These are phyloP conservation scores for Aplysia californica DNA, from an alignment of 1,140 invertebrate species.

Conservation along the genomic window DNA sequence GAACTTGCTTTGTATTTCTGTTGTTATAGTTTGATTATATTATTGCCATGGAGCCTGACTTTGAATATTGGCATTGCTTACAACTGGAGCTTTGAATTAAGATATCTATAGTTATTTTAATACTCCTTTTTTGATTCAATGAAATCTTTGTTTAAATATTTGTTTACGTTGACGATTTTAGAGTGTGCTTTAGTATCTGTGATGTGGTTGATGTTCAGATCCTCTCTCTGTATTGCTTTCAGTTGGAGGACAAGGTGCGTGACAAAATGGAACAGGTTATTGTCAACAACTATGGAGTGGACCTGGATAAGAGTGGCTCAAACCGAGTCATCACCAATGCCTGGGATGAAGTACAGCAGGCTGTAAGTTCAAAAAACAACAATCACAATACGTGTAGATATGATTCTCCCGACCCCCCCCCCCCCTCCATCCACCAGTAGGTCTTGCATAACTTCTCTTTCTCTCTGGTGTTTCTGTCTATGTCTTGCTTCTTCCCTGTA, in stretches of 20 bases:
- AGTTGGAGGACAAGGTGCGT: conserved; percentile 55
- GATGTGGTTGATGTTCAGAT: background rate
- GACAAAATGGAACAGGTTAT: conserved; percentile 46
- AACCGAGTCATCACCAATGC: conserved; percentile 44
- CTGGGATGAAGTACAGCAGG: conserved; percentile 52
- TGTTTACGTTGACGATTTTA: background rate
- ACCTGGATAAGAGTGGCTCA: conserved; percentile 1
- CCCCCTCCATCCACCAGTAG: no score
- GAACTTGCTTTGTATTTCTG: no score
- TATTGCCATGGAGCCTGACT: background rate
- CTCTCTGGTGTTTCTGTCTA: background rate
- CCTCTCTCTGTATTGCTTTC: background rate
- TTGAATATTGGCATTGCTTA: background rate
- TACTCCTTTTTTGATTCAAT: no score
- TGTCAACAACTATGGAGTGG: conserved; percentile 47
- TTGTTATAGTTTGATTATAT: background rate
- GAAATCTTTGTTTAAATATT: background rate
- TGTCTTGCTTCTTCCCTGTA: background rate
- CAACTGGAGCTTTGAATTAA: background rate
- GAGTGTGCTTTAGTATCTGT: background rate
- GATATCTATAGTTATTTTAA: no score
- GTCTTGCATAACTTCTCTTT: background rate
- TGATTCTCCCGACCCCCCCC: no score
- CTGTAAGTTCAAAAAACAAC: conserved; percentile 37
- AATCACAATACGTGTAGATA: background rate